phyloP scores from a whole-genome alignment of 2,888 invertebrate genomes.

The Archaeoteleia sp. region DNA sequence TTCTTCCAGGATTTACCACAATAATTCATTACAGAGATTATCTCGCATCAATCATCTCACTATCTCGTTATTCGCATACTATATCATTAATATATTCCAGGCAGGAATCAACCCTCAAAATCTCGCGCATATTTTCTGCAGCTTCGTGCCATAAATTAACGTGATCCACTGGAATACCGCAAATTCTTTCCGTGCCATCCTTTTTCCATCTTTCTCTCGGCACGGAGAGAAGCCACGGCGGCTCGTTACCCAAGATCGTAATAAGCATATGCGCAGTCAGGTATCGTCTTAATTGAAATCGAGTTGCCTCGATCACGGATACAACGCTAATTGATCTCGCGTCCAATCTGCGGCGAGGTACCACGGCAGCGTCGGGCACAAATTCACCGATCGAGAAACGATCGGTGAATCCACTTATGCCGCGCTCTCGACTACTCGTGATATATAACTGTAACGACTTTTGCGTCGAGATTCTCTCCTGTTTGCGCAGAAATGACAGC shows the following conservation, averaged over 20 bases:
- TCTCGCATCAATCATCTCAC: not conserved
- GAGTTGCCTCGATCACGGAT: conserved; percentile 49
- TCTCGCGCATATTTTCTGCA: conserved; percentile 30
- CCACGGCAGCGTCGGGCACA: conserved; percentile 25
- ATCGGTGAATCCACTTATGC: too few species aligned
- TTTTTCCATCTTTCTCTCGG: conserved; percentile 12
- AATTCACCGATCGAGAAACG: conserved; percentile 21
- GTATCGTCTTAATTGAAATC: conserved; percentile 56
- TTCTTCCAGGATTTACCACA: too few species aligned
- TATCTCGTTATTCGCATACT: not conserved
- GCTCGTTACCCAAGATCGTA: conserved; percentile 55
- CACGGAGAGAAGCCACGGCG: conserved; percentile 18
- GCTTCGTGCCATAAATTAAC: conserved; percentile 33
- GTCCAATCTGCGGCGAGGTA: conserved; percentile 42
- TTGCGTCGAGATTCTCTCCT: conserved; percentile 28
- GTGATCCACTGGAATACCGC: conserved; percentile 49
- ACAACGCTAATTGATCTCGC: conserved; percentile 54
- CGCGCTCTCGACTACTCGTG: conserved; percentile 23
- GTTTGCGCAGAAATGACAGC: conserved; percentile 49
- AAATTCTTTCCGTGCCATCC: conserved; percentile 31
- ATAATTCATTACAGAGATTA: not conserved
- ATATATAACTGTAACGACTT: conserved; percentile 26
- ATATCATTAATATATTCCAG: not conserved
- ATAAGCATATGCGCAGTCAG: conserved; percentile 50
- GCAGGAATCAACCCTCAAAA: conserved; percentile 27